phyloP scores from a whole-genome alignment of 2,888 invertebrate genomes.

The Oligia fasciuncula region DNA sequence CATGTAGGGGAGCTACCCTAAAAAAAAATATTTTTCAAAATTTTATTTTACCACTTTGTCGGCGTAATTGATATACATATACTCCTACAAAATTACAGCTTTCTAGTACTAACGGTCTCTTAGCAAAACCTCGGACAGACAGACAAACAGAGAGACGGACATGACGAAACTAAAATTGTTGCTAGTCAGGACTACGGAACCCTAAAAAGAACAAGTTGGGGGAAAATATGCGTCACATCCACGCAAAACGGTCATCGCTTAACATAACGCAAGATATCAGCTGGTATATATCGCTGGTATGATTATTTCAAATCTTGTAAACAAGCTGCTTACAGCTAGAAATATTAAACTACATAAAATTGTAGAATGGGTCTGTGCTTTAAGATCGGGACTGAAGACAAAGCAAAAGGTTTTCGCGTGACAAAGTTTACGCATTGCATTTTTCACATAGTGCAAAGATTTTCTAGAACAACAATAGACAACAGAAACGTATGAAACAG shows the following conservation, averaged over 20 bases:
- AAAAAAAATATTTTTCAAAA: too few relatives aligned
- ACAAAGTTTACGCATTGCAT: conserved; percentile 52
- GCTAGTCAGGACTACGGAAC: neutral
- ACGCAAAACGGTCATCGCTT: neutral
- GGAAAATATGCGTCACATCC: neutral
- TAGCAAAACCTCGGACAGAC: too few relatives aligned
- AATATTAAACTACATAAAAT: neutral
- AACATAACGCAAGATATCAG: neutral
- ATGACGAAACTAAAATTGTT: too few relatives aligned
- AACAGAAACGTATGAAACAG: conserved; percentile 47
- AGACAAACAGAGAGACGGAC: too few relatives aligned
- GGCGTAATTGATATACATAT: too few relatives aligned
- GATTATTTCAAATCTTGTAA: neutral
- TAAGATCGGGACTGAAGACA: conserved; percentile 27
- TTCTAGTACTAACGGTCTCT: too few relatives aligned
- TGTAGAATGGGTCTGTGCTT: neutral
- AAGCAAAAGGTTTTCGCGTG: conserved; percentile 40
- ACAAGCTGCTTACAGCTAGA: neutral
- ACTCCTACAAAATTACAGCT: too few relatives aligned
- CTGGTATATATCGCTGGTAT: neutral
- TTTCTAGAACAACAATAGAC: conserved; percentile 60
- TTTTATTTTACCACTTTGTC: too few relatives aligned
- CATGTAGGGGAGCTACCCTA: too few relatives aligned
- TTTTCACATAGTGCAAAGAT: conserved; percentile 47
- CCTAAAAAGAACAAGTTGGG: neutral